phyloP scores from a whole-genome alignment of 2,113 vertebrate species.

The Anolis carolinensis region DNA sequence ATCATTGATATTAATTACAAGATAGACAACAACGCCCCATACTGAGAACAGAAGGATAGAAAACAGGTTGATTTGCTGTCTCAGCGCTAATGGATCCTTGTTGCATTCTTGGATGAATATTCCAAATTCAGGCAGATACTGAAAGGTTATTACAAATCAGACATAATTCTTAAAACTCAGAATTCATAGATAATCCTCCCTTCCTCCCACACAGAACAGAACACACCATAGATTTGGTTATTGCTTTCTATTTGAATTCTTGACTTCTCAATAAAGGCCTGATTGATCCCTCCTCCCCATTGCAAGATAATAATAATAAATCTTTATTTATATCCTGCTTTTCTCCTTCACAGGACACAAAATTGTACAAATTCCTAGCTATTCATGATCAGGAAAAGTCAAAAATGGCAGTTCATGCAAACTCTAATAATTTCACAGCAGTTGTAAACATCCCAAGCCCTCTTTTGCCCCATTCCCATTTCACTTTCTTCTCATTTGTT shows the following conservation, averaged over 20 bases:
- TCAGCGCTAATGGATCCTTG: slow-evolving; percentile 47
- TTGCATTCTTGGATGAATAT: slow-evolving; percentile 27
- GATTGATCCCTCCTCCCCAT: background rate
- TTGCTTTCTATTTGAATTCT: slow-evolving; percentile 45
- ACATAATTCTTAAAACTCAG: slow-evolving; percentile 32
- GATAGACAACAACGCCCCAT: slow-evolving; percentile 46
- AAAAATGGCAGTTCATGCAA: slow-evolving; percentile 25
- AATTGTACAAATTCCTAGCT: slow-evolving; percentile 49
- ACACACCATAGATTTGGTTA: background rate
- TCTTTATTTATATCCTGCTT: too few species aligned
- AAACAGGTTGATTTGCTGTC: slow-evolving; percentile 58
- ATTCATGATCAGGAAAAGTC: slow-evolving; percentile 54
- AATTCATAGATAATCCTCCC: background rate
- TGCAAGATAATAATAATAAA: too few species aligned
- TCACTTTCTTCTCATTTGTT: background rate
- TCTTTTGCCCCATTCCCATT: slow-evolving; percentile 4
- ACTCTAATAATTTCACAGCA: slow-evolving; percentile 66
- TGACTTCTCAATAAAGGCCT: slow-evolving; percentile 62
- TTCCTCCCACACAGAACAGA: background rate
- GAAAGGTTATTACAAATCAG: slow-evolving; percentile 13
- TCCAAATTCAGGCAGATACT: slow-evolving; percentile 17
- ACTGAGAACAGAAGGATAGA: slow-evolving; percentile 48
- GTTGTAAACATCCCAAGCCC: slow-evolving; percentile 62
- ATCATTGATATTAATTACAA: slow-evolving; percentile 55
- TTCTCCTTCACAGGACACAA: too few species aligned